phyloP scores from a whole-genome alignment of 2,888 invertebrate genomes.

The Ditylenchus weischeri region DNA sequence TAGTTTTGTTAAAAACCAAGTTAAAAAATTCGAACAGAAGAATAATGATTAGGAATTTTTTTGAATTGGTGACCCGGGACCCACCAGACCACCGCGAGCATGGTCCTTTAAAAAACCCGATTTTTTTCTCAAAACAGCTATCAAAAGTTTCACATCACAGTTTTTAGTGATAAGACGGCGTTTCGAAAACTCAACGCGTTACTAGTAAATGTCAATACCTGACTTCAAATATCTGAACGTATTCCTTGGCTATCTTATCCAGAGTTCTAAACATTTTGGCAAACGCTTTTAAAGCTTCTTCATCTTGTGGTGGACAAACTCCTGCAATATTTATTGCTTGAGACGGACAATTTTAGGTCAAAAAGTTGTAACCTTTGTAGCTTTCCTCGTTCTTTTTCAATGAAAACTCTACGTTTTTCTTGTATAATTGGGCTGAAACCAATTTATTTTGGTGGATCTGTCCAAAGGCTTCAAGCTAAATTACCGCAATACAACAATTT shows the following conservation, averaged over 20 bases:
- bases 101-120: no score
- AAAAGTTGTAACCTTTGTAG: slow-evolving; percentile 18
- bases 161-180: no score
- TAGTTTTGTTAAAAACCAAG: no score
- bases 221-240: slow-evolving; percentile 19
- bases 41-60: no score
- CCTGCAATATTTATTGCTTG: slow-evolving; percentile 17
- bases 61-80: no score
- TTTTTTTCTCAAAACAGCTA: no score
- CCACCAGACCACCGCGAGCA: no score
- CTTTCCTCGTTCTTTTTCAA: slow-evolving; percentile 23
- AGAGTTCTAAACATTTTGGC: slow-evolving; percentile 18
- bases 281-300: slow-evolving; percentile 24
- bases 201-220: not conserved
- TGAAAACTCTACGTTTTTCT: slow-evolving; percentile 24
- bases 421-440: slow-evolving; percentile 18
- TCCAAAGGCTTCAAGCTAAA: not conserved
- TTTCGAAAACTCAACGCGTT: not conserved
- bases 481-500: slow-evolving; percentile 32
- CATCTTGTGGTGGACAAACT: slow-evolving; percentile 23
- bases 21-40: no score
- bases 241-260: slow-evolving; percentile 17
- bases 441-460: no score
- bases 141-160: no score
- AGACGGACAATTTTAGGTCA: not conserved